Base-by-base conservation (phyloP, 1,140 invertebrate genomes). In the Drosophila kurseongensis region DNA sequence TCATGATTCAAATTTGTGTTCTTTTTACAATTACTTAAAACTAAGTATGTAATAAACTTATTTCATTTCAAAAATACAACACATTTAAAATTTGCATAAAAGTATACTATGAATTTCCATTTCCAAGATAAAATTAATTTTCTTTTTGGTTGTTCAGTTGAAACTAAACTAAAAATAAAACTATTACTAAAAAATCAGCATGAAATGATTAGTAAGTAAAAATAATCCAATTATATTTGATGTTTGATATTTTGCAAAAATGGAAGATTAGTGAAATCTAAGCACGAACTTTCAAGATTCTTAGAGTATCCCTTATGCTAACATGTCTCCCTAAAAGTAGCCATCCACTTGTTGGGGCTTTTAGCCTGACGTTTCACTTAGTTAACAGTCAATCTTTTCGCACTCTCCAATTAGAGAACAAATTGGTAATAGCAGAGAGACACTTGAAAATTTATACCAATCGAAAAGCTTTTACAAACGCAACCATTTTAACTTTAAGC, bases 381-480 rank as follows among this genome's bases (percentile, higher is more conserved):
- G 67, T 69, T 45, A 69, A 36, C 50, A 50, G 23, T 40, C 62
- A 55, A 55, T 67, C 48, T 40, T n/a, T 16, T 47, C 29, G 62
- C 38, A 32, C 61, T 45, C 32, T 23, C 9, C 40, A 45, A 48
- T 54, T 69, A 36, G 35, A 16, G 32, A 35, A 44, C 32, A 14
- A 35, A 65, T 68, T 44, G 47, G 23, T 14, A 48, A 29, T 36
- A 32, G 27, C n/a, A 45, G 36, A 45, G 36, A 10, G n/a, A 57
- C 42, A 69, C 50, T 48, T 41, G 27, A n/a, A 18, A 47, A 50
- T 27, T 50, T 14, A 57, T 32, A 36, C 23, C 16, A 27, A 12
- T 9, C 27, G 6, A 48, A 55, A 41, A 14, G 27, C 35, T 47
- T 68, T 63, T 47, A 47, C 47, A 40, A 44, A 23, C 16, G 1